Evolutionary conservation across 2,888 invertebrate species (phyloP).

Genomic region (Drosophila engyochracea): DNA sequence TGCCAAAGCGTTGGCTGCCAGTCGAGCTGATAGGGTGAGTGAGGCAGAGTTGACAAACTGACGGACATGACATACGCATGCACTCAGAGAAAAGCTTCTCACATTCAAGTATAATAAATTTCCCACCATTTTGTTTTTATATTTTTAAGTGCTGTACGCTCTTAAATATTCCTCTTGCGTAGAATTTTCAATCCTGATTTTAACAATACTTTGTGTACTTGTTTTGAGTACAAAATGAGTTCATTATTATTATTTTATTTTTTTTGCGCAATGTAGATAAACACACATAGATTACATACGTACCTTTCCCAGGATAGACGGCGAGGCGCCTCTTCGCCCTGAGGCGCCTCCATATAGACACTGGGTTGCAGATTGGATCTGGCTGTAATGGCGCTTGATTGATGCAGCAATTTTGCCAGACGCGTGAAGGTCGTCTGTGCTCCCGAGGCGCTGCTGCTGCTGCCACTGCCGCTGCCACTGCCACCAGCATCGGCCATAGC

Average conservation of each 20-base stretch:
- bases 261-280: slow-evolving; percentile 1
- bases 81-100: not conserved
- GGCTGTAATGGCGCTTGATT: slow-evolving; percentile 72
- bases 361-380: slow-evolving; percentile 68
- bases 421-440: slow-evolving; percentile 75
- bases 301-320: slow-evolving; percentile 87
- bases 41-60: slow-evolving; percentile 34
- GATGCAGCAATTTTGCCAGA: slow-evolving; percentile 83
- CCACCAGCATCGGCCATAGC: slow-evolving; percentile 48
- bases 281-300: slow-evolving; percentile 62
- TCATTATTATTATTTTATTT: not conserved
- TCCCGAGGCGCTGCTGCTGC: slow-evolving; percentile 30
- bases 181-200: not conserved
- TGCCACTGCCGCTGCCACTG: not conserved
- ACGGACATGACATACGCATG: slow-evolving; percentile 17
- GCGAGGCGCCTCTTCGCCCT: slow-evolving; percentile 86
- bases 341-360: slow-evolving; percentile 68
- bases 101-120: not conserved
- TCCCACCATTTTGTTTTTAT: not conserved
- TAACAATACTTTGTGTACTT: not conserved
- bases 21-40: slow-evolving; percentile 32
- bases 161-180: not conserved
- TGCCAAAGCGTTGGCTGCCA: slow-evolving; percentile 51
- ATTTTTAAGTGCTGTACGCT: not conserved
- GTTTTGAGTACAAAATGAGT: not conserved